Evolutionary conservation across 2,888 invertebrate species (phyloP).

Genomic region (Eupeodes latifasciatus): DNA sequence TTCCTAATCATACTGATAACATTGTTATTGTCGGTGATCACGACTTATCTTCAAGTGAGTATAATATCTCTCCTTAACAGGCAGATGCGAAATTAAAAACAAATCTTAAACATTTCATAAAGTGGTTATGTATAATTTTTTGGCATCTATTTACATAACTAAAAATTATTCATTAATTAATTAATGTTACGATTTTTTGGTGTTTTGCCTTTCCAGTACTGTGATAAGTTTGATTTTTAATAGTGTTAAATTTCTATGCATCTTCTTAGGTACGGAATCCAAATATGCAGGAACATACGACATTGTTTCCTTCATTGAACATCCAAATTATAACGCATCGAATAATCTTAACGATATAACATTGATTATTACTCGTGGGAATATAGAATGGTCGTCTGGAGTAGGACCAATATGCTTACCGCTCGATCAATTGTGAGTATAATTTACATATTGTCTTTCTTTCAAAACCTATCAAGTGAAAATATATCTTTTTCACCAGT

Average conservation of each 20-base stretch:
- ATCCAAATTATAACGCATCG: slow-evolving; percentile 78
- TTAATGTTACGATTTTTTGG: no score
- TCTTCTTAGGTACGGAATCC: slow-evolving; percentile 53
- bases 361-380: slow-evolving; percentile 82
- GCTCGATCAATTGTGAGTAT: slow-evolving; percentile 82
- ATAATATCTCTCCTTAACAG: no score
- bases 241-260: no score
- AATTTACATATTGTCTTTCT: not conserved
- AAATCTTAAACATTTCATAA: not conserved
- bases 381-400: slow-evolving; percentile 84
- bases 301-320: slow-evolving; percentile 80
- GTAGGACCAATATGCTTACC: slow-evolving; percentile 88
- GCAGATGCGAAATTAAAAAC: not conserved
- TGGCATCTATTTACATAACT: not conserved
- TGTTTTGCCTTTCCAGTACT: no score
- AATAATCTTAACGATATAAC: slow-evolving; percentile 85
- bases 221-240: no score
- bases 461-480: no score
- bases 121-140: not conserved
- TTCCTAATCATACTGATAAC: slow-evolving; percentile 78
- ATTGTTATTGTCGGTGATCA: slow-evolving; percentile 85
- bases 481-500: no score
- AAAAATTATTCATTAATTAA: no score
- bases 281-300: slow-evolving; percentile 83
- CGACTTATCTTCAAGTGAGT: slow-evolving; percentile 83